Base-by-base conservation (phyloP, 2,888 invertebrate genomes). In the Lasioglossum leucozonium region DNA sequence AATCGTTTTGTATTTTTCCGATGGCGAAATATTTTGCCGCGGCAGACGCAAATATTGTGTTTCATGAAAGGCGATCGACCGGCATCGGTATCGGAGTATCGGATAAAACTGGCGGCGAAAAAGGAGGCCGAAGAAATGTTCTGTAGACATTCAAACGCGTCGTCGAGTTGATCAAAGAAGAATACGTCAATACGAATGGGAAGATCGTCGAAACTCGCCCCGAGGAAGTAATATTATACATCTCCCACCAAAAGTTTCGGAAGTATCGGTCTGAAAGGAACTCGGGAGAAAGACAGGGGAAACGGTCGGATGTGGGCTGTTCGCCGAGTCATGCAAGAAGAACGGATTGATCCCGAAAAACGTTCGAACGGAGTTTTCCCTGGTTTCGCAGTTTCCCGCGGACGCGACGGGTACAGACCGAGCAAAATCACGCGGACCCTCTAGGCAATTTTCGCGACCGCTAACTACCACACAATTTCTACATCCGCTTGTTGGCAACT, bases 301-400 rank as follows among this genome's bases (percentile, higher is more conserved):
- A 86, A 78, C 72, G 84, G 74, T 72, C 55, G 72, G 81, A 76
- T 75, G 86, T 55, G 81, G 75, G 82, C 80, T 82, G 80, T 77
- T 79, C 80, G 42, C n/a, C 71, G 73, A 82, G 77, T 90, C 88
- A 79, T 85, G 75, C 69, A 84, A 82, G 67, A 30, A 74, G 77
- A 80, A 85, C 79, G 86, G 80, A 89, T 86, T 88, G 91, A 88
- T 89, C 77, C 82, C 62, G 84, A 88, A 69, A 90, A 55, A 88
- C 88, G 87, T 82, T 85, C 86, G 69, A 44, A 74, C 72, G 6
- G 84, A 84, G 85, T 89, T 88, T n/a, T 69, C 71, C 79, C 51
- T 62, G 86, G 75, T 87, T 85, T 86, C 73, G 67, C 75, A 74
- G 86, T 77, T 82, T 55, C 55, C 55, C 51, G 71, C 72, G 62